These are phyloP conservation scores for Abscondita cerata DNA, from an alignment of 2,888 invertebrate species.

Conservation along the genomic window DNA sequence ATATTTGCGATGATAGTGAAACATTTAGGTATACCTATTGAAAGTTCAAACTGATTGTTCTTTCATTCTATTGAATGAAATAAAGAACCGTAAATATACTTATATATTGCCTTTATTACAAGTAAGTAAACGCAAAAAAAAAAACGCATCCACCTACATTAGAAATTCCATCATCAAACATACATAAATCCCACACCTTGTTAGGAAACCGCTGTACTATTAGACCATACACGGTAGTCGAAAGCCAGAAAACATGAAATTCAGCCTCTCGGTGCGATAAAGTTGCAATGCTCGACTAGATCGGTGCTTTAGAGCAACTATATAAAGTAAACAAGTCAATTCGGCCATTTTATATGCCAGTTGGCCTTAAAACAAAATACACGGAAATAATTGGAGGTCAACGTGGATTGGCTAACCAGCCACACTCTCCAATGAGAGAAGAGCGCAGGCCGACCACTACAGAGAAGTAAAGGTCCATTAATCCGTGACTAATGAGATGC, in stretches of 20 bases:
- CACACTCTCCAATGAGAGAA: constrained; percentile 46
- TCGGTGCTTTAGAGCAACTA: constrained; percentile 28
- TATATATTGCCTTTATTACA: too few species aligned
- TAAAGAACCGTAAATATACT: too few species aligned
- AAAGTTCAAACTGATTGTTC: too few species aligned
- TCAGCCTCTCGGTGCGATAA: constrained; percentile 16
- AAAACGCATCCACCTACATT: not conserved
- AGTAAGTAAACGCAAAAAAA: not conserved
- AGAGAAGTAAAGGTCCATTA: constrained; percentile 54
- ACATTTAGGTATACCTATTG: too few species aligned
- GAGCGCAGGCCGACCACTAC: constrained; percentile 49
- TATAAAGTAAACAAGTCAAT: constrained; percentile 50
- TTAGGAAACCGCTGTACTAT: constrained; percentile 17
- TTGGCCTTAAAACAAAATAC: constrained; percentile 58
- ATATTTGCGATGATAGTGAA: too few species aligned
- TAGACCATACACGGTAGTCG: constrained; percentile 19
- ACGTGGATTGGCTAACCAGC: constrained; percentile 53
- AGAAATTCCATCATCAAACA: constrained; percentile 3
- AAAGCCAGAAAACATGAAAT: constrained; percentile 16
- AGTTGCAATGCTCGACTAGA: constrained; percentile 21
- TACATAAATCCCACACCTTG: constrained; percentile 18
- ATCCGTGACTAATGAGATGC: constrained; percentile 58
- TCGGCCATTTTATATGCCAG: constrained; percentile 57
- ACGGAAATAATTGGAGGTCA: constrained; percentile 56
- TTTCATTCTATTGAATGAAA: too few species aligned